Evolutionary conservation across 2,888 invertebrate species (phyloP), one percentile per base, ranked within the genome.

Genomic region (Sipha maydis): DNA sequence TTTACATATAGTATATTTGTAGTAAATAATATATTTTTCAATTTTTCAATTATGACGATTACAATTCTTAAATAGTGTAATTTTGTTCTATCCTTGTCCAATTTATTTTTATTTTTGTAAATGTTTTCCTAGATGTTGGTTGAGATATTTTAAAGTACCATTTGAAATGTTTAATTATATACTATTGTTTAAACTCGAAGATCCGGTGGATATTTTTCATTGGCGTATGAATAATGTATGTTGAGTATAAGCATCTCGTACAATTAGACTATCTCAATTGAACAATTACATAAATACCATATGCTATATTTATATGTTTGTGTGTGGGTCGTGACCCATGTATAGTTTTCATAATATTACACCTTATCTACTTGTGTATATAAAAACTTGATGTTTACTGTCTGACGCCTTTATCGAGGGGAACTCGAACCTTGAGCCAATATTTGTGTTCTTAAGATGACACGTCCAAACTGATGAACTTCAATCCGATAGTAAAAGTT

Each of bases 241-340:
- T 41, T 80, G 79, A 21, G 56, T 56, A 67, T n/a, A 54, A 54
- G 25, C 67, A 61, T 61, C 21, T 73, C 25, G 19, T 80, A n/a
- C 28, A 41, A 88, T 88, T 88, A 82, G 88, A 88, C 88, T 80
- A 75, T 75, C 61, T 73, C 80, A 86, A 88, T 88, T 88, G 80
- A 80, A 88, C 88, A 88, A 88, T 82, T 88, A 82, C 80, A 73
- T 56, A 86, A 56, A 80, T 79, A 38, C 38, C 79, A 34, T 73
- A 73, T 25, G 79, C n/a, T 69, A 67, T 82, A 82, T 25, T 71
- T 80, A 56, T 79, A 56, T 41, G 38, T 38, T 56, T 77, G 56
- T 38, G 79, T 73, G 86, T 86, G 86, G 86, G 86, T 71, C n/a
- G 78, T 14, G n/a, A 56, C 25, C 25, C 17, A 28, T 77, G 17